A percentile compares a stretch with the other conserved stretches of the same genome.
These are phyloP conservation scores for Diarsia dahlii DNA, from an alignment of 2,888 invertebrate species.

Conservation along the genomic window DNA sequence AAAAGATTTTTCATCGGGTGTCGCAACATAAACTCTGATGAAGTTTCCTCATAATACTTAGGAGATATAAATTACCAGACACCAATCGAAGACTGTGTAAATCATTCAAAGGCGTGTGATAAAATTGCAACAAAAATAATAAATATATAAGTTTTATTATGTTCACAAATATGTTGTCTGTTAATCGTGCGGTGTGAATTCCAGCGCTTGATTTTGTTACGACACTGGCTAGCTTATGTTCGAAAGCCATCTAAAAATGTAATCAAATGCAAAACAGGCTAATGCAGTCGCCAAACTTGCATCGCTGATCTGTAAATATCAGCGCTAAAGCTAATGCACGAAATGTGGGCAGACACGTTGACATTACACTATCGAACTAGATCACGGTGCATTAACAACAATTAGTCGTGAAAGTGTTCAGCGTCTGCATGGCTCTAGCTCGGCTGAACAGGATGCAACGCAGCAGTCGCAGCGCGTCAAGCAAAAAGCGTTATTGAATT, in stretches of 20 bases:
- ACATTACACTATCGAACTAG: conserved; percentile 84
- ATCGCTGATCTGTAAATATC: conserved; percentile 75
- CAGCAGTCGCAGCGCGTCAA: conserved; percentile 70
- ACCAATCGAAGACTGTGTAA: conserved; percentile 49
- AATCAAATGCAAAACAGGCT: conserved; percentile 79
- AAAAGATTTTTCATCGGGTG: conserved; percentile 60
- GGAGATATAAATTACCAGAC: conserved; percentile 54
- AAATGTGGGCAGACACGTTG: conserved; percentile 85
- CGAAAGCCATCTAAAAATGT: conserved; percentile 75
- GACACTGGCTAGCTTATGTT: conserved; percentile 58
- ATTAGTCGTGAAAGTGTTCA: conserved; percentile 86
- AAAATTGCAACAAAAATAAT: conserved; percentile 52
- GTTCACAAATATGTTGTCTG: conserved; percentile 43
- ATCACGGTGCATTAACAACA: conserved; percentile 81
- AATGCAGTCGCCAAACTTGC: conserved; percentile 78
- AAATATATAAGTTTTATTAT: conserved; percentile 46
- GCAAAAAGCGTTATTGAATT: conserved; percentile 87
- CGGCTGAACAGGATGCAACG: conserved; percentile 79
- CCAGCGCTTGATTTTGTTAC: conserved; percentile 62
- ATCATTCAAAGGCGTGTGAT: conserved; percentile 49
- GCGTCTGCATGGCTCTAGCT: conserved; percentile 75
- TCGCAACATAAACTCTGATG: conserved; percentile 42
- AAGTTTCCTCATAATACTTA: conserved; percentile 53
- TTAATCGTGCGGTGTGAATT: conserved; percentile 44
- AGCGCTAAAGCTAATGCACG: conserved; percentile 75